Evolutionary conservation across 2,113 vertebrate genomes (phyloP), one percentile per base, ranked within the genome.

Genomic region (Gulo gulo): DNA sequence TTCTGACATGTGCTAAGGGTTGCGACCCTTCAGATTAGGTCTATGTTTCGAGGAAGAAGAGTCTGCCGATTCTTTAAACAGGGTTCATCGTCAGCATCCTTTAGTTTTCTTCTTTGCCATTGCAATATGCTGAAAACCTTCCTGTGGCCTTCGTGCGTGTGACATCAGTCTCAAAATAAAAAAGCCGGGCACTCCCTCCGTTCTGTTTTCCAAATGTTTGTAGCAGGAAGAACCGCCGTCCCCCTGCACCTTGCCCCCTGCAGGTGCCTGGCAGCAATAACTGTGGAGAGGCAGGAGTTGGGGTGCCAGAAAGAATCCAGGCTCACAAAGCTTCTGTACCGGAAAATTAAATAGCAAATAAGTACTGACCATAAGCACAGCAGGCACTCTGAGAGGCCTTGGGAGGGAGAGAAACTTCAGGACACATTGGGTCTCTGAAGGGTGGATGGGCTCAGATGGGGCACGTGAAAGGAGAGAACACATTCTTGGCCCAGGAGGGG

Each of bases 201-300:
- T 36, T 73, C 26, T 20, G 5, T 45, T 61, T 61, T 63, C 92
- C 29, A n/a, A 52, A 63, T 1, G 2, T 73, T n/a, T 55, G 42
- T 45, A 16, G 18, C 23, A 45, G 52, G 23, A 73, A 45, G 86
- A 34, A 7, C 42, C 29, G 4, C 34, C 5, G 5, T 42, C 57
- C 15, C 45, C 34, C 50, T 2, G 4, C 2, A 1, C 12, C 26
- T 31, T 1, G 12, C 63, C 24, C 45, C 0, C 16, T 24, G 21
- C 61, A 42, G 4, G 23, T 26, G 9, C 31, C 52, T 63, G 55
- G 59, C 80, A 14, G n/a, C 6, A 6, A 6, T 26, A 81, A 79
- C 39, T 4, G 13, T 24, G 39, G 47, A 78, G 61, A 80, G 39
- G 31, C 23, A 39, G 61, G 31, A 29, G 1, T 26, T 2, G 4